Conservation (phyloP, 2,797 vertebrate genomes). For the Oceanodroma leucorhoa region DNA sequence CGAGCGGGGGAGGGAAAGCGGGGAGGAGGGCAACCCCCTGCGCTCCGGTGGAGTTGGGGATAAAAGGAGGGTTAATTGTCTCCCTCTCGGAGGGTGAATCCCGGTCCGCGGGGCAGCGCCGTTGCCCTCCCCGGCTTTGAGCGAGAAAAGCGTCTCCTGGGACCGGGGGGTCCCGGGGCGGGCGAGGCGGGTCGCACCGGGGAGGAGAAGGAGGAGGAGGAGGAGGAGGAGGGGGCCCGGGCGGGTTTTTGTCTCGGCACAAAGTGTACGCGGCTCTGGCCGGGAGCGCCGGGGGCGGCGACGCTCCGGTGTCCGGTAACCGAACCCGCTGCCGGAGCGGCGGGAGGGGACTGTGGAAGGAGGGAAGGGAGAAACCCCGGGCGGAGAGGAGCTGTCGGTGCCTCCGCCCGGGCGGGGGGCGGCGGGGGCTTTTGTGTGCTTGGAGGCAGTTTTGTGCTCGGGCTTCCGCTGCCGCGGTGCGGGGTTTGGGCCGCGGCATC, state of each 20-base stretch:
- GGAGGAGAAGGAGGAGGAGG: no score
- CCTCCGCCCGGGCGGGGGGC: not conserved
- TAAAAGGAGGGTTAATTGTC: not conserved
- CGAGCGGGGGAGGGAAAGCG: no score
- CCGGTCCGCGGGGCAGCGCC: not conserved
- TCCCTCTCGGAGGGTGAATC: not conserved
- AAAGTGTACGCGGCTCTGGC: not conserved
- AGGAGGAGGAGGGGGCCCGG: not conserved
- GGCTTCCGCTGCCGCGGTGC: not conserved
- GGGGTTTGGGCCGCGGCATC: not conserved
- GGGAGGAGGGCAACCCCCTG: not conserved
- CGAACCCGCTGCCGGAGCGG: not conserved
- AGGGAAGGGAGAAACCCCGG: not conserved
- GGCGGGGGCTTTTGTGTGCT: not conserved
- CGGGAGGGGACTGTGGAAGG: not conserved
- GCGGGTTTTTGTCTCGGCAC: not conserved
- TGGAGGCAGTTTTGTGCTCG: not conserved
- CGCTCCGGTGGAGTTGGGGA: not conserved
- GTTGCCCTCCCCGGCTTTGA: not conserved
- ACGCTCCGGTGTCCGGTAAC: constrained; percentile 9
- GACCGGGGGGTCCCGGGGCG: not conserved
- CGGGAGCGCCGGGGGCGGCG: not conserved
- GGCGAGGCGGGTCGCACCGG: not conserved
- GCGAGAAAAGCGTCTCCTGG: not conserved
- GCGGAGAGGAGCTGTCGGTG: not conserved